Conservation (phyloP, 92 coral and sea anemone genomes). For the Heliopora coerulea region DNA sequence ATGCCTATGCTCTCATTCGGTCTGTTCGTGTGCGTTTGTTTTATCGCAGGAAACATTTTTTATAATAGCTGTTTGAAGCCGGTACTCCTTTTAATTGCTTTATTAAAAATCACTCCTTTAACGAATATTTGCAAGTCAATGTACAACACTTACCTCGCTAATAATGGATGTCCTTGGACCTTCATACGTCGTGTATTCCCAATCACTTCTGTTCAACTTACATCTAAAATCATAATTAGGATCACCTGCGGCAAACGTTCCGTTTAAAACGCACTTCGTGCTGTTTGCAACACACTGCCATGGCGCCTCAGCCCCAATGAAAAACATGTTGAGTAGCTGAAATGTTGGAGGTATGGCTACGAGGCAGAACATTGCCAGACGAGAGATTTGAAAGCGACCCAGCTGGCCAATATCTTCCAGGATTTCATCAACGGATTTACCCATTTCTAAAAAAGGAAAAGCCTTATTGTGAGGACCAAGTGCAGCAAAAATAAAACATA, state of each 20-base stretch:
- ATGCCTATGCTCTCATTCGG: too few species aligned
- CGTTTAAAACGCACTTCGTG: constrained; percentile 61
- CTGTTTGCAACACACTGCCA: constrained; percentile 72
- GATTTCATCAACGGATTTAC: constrained; percentile 63
- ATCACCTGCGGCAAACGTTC: constrained; percentile 58
- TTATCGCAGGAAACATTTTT: too few species aligned
- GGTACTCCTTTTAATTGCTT: too few species aligned
- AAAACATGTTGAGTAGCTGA: constrained; percentile 88
- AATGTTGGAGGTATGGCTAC: constrained; percentile 81
- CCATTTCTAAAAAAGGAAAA: constrained; percentile 18
- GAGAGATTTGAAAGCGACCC: constrained; percentile 87
- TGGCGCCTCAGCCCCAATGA: constrained; percentile 84
- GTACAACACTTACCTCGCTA: constrained; percentile 88
- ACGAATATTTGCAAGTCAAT: too few species aligned
- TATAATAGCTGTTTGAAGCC: too few species aligned
- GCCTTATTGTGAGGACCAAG: not conserved
- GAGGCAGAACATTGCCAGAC: constrained; percentile 65
- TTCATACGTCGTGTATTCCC: constrained; percentile 66
- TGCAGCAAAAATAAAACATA: too few species aligned
- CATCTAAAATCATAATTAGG: constrained; percentile 64
- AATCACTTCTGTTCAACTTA: constrained; percentile 73
- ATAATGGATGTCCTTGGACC: constrained; percentile 77
- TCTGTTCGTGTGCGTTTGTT: too few species aligned
- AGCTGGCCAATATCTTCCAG: constrained; percentile 79
- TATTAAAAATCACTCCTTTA: too few species aligned